Evolutionary conservation across 2,888 invertebrate species (phyloP).

Genomic region (Dioctria linearis): DNA sequence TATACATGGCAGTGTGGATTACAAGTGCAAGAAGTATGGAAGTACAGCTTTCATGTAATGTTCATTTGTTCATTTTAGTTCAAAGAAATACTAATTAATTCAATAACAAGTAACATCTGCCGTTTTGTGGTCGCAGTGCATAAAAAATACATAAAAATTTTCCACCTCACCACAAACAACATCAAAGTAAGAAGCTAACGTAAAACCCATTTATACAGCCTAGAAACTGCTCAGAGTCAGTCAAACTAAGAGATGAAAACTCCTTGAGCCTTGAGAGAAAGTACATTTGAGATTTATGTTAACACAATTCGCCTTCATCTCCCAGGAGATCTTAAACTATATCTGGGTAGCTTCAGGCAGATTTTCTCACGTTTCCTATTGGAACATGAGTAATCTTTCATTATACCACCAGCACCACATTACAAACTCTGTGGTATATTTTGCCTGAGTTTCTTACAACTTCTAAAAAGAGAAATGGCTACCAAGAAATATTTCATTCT

Average conservation of each 20-base stretch:
- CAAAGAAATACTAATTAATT: no score
- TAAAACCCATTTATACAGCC: not conserved
- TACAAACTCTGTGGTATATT: no score
- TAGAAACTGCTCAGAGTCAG: not conserved
- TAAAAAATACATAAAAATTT: not conserved
- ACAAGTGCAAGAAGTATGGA: no score
- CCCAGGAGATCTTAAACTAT: not conserved
- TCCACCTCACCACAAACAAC: not conserved
- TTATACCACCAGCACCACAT: not conserved
- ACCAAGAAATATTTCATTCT: no score
- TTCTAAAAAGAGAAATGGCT: not conserved
- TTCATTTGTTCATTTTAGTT: no score
- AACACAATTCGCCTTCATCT: not conserved
- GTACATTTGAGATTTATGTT: slow-evolving; percentile 32
- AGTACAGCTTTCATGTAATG: no score
- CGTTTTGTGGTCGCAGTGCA: no score
- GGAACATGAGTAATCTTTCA: not conserved
- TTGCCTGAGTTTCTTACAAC: not conserved
- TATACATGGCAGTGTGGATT: no score
- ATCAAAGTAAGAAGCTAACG: not conserved
- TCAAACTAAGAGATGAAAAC: slow-evolving; percentile 32
- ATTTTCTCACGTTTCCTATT: not conserved
- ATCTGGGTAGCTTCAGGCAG: no score
- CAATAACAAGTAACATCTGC: no score
- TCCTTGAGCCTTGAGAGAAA: slow-evolving; percentile 13